A percentile compares a stretch with the other conserved stretches of the same genome.
These are phyloP conservation scores for Beaufortia kweichowensis DNA, from an alignment of 2,113 vertebrate species.

Conservation along the genomic window DNA sequence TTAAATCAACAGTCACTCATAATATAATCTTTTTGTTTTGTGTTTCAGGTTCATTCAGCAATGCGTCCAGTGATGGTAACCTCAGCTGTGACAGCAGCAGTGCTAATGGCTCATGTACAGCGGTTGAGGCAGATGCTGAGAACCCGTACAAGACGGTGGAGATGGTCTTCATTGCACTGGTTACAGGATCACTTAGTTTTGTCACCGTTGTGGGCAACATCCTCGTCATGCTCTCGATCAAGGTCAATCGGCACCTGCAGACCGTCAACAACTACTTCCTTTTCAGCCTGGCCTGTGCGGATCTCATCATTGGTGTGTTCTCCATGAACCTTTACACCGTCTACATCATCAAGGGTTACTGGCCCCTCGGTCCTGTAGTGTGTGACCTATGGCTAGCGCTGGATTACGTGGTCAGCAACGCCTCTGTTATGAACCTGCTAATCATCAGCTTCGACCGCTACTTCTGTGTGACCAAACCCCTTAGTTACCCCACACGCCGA, in stretches of 20 bases:
- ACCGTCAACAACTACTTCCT: slow-evolving; percentile 99
- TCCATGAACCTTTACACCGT: slow-evolving; percentile 98
- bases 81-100: slow-evolving; percentile 75
- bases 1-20: background rate
- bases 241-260: slow-evolving; percentile 97
- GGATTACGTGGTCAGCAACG: slow-evolving; percentile 96
- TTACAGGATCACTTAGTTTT: slow-evolving; percentile 93
- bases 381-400: slow-evolving; percentile 96
- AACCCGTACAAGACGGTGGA: slow-evolving; percentile 89
- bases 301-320: slow-evolving; percentile 94
- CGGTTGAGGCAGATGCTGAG: slow-evolving; percentile 54
- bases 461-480: slow-evolving; percentile 97
- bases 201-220: slow-evolving; percentile 97
- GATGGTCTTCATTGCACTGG: slow-evolving; percentile 92
- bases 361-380: slow-evolving; percentile 93
- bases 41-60: slow-evolving; percentile 73
- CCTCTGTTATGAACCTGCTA: slow-evolving; percentile 96
- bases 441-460: slow-evolving; percentile 98
- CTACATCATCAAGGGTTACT: slow-evolving; percentile 95
- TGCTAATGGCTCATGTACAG: slow-evolving; percentile 72
- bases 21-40: slow-evolving; percentile 9
- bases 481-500: slow-evolving; percentile 89
- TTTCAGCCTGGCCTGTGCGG: slow-evolving; percentile 93
- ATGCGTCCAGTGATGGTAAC: slow-evolving; percentile 77
- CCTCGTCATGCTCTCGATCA: slow-evolving; percentile 98